These are phyloP conservation scores for Pyrocoelia pectoralis DNA, from an alignment of 2,888 invertebrate species.

Conservation along the genomic window DNA sequence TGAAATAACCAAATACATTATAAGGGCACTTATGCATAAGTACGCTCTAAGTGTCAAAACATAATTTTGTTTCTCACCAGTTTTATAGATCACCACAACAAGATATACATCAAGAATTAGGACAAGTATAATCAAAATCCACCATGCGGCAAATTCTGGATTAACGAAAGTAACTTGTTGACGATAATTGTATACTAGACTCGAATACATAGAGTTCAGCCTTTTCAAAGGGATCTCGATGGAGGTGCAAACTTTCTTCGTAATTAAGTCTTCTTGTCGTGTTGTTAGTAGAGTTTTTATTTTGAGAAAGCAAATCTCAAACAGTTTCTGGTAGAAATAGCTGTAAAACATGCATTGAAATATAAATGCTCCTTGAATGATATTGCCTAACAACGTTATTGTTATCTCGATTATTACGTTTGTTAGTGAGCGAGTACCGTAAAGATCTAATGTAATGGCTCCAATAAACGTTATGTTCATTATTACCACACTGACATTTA, in stretches of 20 bases:
- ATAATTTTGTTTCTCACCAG: background rate
- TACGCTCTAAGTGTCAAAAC: background rate
- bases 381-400: background rate
- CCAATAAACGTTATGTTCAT: background rate
- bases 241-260: background rate
- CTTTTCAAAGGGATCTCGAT: background rate
- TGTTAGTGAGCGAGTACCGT: background rate
- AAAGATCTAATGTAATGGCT: background rate
- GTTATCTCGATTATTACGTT: too few species aligned
- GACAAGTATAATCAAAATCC: background rate
- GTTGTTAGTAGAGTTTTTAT: background rate
- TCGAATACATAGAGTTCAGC: background rate
- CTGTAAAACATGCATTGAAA: background rate
- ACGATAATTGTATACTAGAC: background rate
- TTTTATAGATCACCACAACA: background rate
- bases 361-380: background rate
- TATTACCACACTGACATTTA: background rate
- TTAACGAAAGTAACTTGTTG: background rate
- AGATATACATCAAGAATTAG: background rate
- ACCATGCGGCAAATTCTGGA: background rate
- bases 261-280: background rate
- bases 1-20: background rate
- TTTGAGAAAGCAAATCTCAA: background rate
- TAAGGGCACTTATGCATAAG: background rate
- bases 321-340: background rate